These are phyloP conservation scores for Acleris sparsana DNA, from an alignment of 2,888 invertebrate genomes.

Conservation along the genomic window DNA sequence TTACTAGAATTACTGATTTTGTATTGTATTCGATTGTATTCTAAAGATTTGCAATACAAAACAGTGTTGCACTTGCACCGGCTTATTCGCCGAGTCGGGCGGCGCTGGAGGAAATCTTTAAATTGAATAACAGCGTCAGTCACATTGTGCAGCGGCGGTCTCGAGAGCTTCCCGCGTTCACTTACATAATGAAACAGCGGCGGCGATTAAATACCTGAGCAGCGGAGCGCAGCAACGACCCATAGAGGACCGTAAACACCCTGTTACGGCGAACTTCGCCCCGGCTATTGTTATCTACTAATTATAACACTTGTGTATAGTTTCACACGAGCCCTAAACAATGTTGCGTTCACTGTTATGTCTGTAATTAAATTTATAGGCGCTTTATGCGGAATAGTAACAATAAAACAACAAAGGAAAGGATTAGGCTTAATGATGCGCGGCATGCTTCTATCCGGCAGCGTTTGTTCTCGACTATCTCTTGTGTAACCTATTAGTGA, in stretches of 20 bases:
- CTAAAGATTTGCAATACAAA: constrained; percentile 14
- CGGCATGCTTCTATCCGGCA: not conserved
- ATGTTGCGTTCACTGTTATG: constrained; percentile 28
- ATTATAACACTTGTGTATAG: constrained; percentile 42
- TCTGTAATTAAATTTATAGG: constrained; percentile 33
- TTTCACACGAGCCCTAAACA: constrained; percentile 34
- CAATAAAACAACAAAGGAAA: constrained; percentile 17
- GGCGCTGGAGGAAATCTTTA: constrained; percentile 44
- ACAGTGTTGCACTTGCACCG: constrained; percentile 22
- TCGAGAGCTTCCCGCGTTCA: constrained; percentile 25
- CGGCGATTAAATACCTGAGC: constrained; percentile 34
- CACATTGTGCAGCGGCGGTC: constrained; percentile 32
- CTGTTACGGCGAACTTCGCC: constrained; percentile 46
- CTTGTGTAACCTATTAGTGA: too few relatives aligned
- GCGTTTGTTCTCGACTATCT: too few relatives aligned
- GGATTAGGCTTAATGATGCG: constrained; percentile 9
- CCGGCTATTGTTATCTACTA: constrained; percentile 41
- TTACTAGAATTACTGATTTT: not conserved
- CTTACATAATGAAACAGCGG: constrained; percentile 29
- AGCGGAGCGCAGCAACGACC: constrained; percentile 39
- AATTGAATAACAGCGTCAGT: constrained; percentile 43
- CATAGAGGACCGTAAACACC: constrained; percentile 49
- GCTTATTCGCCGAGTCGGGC: constrained; percentile 7
- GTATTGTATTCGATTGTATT: constrained; percentile 14
- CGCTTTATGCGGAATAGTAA: constrained; percentile 24